Evolutionary conservation across 2,113 vertebrate species (phyloP).

Genomic region (Carollia perspicillata): DNA sequence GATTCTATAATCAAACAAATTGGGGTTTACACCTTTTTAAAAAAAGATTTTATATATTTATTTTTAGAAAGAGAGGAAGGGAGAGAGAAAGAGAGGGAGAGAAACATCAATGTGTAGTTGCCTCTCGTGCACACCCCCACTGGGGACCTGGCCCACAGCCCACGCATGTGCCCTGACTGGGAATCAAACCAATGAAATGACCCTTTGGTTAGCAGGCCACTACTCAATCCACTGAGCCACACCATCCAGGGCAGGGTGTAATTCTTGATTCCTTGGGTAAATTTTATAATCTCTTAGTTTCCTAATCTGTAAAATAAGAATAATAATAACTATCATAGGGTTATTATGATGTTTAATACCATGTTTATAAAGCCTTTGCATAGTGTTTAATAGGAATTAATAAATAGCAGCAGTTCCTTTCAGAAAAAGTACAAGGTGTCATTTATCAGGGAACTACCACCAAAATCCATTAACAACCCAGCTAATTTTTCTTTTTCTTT

Average conservation of each 20-base stretch:
- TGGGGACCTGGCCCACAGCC: no score
- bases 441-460: background rate
- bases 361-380: background rate
- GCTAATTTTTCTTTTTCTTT: no score
- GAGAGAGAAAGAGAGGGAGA: no score
- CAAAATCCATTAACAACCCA: background rate
- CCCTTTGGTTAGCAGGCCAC: no score
- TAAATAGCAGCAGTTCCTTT: constrained; percentile 5
- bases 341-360: background rate
- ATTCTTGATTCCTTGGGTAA: constrained; percentile 18
- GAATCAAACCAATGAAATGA: no score
- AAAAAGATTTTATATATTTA: no score
- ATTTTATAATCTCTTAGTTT: constrained; percentile 6
- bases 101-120: no score
- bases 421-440: background rate
- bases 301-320: background rate
- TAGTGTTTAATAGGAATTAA: background rate
- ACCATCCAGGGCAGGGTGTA: no score
- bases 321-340: background rate
- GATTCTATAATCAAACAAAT: background rate
- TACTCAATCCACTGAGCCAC: no score
- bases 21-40: background rate
- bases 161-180: no score
- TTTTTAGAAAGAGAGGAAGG: no score
- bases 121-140: no score